These are phyloP conservation scores for Scolanthus callimorphus DNA, from an alignment of 92 coral and sea anemone genomes.

Conservation along the genomic window DNA sequence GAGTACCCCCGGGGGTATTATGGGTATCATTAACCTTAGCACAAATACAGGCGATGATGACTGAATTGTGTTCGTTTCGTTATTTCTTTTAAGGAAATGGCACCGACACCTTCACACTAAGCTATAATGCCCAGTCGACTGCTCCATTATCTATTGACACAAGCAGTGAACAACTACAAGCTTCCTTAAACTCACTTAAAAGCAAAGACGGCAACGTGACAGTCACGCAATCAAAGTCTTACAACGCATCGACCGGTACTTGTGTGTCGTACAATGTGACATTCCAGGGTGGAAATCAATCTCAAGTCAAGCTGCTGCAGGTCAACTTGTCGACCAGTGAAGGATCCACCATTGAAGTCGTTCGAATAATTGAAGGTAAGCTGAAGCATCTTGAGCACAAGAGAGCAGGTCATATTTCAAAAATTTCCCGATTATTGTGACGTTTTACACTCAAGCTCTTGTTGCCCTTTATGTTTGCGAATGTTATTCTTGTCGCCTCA, in stretches of 20 bases:
- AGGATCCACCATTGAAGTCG: neutral
- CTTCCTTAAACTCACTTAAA: constrained; percentile 51
- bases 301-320: no score
- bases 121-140: constrained; percentile 45
- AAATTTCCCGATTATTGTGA: no score
- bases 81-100: no score
- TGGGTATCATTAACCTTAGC: no score
- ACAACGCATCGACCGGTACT: constrained; percentile 14
- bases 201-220: constrained; percentile 49
- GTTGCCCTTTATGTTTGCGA: no score
- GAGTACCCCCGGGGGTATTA: no score
- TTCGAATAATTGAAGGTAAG: neutral
- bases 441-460: no score
- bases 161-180: constrained; percentile 39
- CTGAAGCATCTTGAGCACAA: no score
- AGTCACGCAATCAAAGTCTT: constrained; percentile 42
- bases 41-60: no score
- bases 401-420: neutral
- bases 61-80: no score
- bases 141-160: constrained; percentile 11
- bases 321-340: no score
- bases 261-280: constrained; percentile 59
- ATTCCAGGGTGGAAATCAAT: constrained; percentile 46
- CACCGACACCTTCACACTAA: constrained; percentile 39
- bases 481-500: no score